Conservation (phyloP, 1,140 invertebrate species). For the Trypoxylus dichotomus region DNA sequence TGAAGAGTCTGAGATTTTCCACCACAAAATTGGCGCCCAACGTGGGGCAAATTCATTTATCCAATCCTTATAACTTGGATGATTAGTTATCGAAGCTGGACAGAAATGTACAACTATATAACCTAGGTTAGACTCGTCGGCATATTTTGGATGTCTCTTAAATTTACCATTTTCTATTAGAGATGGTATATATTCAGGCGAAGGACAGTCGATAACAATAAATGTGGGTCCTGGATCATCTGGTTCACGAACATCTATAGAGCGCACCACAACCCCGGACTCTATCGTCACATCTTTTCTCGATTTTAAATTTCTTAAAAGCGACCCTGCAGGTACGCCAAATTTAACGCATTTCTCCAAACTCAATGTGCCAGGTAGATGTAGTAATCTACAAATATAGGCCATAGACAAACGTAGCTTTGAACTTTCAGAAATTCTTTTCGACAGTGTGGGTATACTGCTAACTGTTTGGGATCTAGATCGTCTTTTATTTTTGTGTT, state of each 20-base stretch:
- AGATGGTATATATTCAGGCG: constrained; percentile 66
- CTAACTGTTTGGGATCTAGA: constrained; percentile 43
- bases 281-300: constrained; percentile 76
- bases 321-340: constrained; percentile 80
- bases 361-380: constrained; percentile 70
- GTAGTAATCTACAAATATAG: constrained; percentile 64
- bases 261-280: constrained; percentile 73
- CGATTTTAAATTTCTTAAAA: constrained; percentile 79
- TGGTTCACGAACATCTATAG: constrained; percentile 74
- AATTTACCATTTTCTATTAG: constrained; percentile 62
- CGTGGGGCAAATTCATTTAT: constrained; percentile 69
- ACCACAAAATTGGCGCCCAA: too few species aligned
- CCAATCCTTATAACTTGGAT: constrained; percentile 73
- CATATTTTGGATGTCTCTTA: constrained; percentile 57
- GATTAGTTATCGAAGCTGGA: constrained; percentile 66
- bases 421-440: constrained; percentile 30
- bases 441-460: constrained; percentile 30
- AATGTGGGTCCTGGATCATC: constrained; percentile 71
- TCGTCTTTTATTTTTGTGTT: constrained; percentile 41
- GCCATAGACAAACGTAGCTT: constrained; percentile 39
- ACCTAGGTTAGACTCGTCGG: constrained; percentile 58
- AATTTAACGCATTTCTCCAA: constrained; percentile 82
- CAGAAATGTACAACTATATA: constrained; percentile 84
- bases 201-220: constrained; percentile 83
- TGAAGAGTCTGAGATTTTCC: too few species aligned